Conservation (phyloP, 2,888 invertebrate species). For the Cactoblastis cactorum region DNA sequence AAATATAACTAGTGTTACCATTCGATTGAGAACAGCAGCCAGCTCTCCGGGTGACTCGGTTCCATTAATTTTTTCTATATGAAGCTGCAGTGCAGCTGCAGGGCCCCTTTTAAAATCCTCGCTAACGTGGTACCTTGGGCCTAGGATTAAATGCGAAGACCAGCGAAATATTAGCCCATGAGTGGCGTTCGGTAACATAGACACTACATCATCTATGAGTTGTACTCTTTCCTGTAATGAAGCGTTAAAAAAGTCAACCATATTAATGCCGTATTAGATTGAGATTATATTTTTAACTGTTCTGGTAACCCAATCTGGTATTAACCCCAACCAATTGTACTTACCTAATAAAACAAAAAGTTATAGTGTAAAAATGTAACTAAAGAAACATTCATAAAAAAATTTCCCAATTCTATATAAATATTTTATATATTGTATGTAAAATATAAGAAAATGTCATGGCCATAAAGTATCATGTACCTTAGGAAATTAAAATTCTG, state of each 20-base stretch:
- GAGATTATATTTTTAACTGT: no score
- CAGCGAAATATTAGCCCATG: slow-evolving; percentile 49
- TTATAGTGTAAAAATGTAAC: no score
- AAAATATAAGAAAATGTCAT: no score
- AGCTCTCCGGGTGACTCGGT: slow-evolving; percentile 42
- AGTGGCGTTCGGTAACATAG: slow-evolving; percentile 44
- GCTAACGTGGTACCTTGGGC: slow-evolving; percentile 29
- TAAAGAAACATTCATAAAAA: no score
- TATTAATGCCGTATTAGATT: background rate
- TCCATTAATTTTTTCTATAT: slow-evolving; percentile 40
- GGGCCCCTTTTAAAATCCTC: slow-evolving; percentile 31
- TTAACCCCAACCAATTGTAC: no score
- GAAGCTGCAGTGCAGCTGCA: slow-evolving; percentile 37
- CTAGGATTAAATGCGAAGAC: slow-evolving; percentile 51
- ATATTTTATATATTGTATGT: no score
- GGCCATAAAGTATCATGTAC: no score
- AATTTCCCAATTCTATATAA: no score
- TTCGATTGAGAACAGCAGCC: slow-evolving; percentile 44
- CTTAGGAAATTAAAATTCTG: no score
- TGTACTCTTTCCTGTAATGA: slow-evolving; percentile 48
- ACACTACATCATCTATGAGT: slow-evolving; percentile 40
- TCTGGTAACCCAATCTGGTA: no score
- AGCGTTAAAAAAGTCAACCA: background rate
- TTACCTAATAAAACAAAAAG: no score
- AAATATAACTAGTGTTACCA: no score